These are phyloP conservation scores for Thunnus maccoyii DNA, from an alignment of 2,113 vertebrate genomes.

Conservation along the genomic window DNA sequence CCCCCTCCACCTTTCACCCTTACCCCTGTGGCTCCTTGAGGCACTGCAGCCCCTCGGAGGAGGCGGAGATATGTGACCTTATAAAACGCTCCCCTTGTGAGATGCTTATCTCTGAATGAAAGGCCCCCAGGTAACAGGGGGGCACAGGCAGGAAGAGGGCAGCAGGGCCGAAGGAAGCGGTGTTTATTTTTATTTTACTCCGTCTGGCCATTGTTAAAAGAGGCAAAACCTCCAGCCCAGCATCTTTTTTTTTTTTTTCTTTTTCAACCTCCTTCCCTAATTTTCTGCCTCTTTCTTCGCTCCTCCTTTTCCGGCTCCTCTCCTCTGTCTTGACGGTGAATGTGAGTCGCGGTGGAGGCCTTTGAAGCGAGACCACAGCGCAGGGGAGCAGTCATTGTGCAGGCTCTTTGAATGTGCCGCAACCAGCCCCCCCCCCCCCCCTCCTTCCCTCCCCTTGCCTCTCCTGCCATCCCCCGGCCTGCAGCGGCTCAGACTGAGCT, in stretches of 20 bases:
- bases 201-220: constrained; percentile 41
- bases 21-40: constrained; percentile 41
- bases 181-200: constrained; percentile 57
- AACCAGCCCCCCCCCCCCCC: constrained; percentile 81
- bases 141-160: constrained; percentile 56
- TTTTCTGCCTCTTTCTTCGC: constrained; percentile 41
- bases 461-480: constrained; percentile 47
- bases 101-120: constrained; percentile 67
- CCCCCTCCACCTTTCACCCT: neutral
- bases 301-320: constrained; percentile 50
- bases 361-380: constrained; percentile 93
- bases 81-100: constrained; percentile 47
- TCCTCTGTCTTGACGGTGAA: constrained; percentile 73
- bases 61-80: constrained; percentile 53
- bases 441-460: constrained; percentile 43
- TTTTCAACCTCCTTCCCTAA: constrained; percentile 5
- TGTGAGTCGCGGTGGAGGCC: constrained; percentile 83
- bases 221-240: constrained; percentile 20
- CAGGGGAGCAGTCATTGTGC: constrained; percentile 89
- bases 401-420: constrained; percentile 88
- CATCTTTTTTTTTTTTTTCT: constrained; percentile 17
- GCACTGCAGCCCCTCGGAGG: constrained; percentile 28
- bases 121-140: constrained; percentile 53
- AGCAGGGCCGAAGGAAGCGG: constrained; percentile 27
- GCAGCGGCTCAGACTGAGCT: constrained; percentile 68